Evolutionary conservation across 2,113 vertebrate species (phyloP).

Genomic region (Saguinus midas): DNA sequence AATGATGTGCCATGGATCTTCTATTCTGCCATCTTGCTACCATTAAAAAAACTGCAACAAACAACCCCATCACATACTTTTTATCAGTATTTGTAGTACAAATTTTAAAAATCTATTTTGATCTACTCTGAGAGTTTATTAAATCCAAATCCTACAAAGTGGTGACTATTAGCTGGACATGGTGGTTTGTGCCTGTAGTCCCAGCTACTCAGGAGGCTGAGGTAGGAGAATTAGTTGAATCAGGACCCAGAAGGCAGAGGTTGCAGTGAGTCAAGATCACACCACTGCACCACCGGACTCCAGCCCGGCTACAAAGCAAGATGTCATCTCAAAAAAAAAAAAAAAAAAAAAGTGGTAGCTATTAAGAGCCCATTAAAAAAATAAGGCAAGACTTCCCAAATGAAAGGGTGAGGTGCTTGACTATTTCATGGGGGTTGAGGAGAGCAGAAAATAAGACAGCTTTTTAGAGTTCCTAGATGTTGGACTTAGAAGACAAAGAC

Average conservation of each 20-base stretch:
- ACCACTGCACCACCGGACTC: no score
- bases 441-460: not conserved
- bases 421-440: not conserved
- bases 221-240: no score
- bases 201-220: no score
- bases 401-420: not conserved
- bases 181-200: no score
- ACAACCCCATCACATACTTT: not conserved
- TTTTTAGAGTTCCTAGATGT: not conserved
- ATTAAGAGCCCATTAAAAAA: not conserved
- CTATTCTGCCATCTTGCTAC: not conserved
- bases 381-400: not conserved
- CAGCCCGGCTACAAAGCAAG: no score
- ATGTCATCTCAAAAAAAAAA: no score
- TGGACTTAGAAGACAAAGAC: not conserved
- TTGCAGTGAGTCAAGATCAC: no score
- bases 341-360: not conserved
- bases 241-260: no score
- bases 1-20: not conserved
- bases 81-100: not conserved
- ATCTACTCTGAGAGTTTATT: not conserved
- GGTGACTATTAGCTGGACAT: no score
- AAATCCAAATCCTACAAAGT: not conserved
- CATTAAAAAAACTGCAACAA: not conserved
- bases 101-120: not conserved